Conservation (phyloP, 2,888 invertebrate species). For the Metalampra italica region DNA sequence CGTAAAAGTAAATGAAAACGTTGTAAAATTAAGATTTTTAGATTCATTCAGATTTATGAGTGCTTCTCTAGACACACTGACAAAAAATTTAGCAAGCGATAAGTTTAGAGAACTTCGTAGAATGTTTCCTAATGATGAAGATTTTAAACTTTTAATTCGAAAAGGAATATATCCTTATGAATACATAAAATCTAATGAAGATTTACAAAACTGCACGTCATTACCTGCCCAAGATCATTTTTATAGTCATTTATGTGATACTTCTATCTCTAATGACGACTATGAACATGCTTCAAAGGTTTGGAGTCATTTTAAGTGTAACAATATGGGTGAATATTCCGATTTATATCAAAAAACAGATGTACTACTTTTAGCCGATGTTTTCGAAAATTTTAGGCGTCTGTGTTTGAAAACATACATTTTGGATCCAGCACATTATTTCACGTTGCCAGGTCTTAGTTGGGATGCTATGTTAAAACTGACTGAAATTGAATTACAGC, state of each 20-base stretch:
- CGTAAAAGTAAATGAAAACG: too few relatives aligned
- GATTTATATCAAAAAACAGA: constrained; percentile 35
- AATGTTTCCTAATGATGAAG: constrained; percentile 6
- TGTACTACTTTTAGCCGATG: constrained; percentile 30
- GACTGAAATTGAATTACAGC: constrained; percentile 16
- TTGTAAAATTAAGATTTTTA: too few relatives aligned
- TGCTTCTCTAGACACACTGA: too few relatives aligned
- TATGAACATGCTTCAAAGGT: constrained; percentile 24
- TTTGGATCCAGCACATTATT: too few relatives aligned
- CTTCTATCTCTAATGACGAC: constrained; percentile 15
- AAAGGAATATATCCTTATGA: constrained; percentile 27
- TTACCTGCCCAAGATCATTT: constrained; percentile 20
- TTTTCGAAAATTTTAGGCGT: constrained; percentile 37
- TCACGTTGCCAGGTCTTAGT: constrained; percentile 25
- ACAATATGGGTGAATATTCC: constrained; percentile 27
- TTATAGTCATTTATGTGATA: constrained; percentile 12
- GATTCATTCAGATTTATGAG: too few relatives aligned
- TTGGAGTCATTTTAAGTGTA: constrained; percentile 25
- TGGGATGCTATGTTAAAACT: constrained; percentile 26
- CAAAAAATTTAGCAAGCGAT: constrained; percentile 7
- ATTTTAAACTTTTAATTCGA: constrained; percentile 10
- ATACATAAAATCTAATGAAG: constrained; percentile 16
- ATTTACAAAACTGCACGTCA: constrained; percentile 12
- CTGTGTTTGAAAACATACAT: constrained; percentile 26
- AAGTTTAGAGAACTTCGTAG: constrained; percentile 10